Evolutionary conservation across 2,888 invertebrate genomes (phyloP).

Genomic region (Brachyopa scutellaris): DNA sequence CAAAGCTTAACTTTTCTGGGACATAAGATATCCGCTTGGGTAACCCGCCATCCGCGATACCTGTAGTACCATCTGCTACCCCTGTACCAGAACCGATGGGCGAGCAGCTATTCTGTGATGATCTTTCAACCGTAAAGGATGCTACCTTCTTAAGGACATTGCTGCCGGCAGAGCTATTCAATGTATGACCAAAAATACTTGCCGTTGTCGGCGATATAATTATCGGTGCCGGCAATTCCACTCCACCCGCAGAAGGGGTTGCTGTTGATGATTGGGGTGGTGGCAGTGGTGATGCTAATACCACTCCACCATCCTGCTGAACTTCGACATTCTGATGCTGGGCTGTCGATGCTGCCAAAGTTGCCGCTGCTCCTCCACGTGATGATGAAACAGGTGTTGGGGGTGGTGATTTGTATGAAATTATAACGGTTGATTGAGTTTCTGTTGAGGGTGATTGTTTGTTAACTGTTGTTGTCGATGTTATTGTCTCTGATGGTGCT

Average conservation of each 20-base stretch:
- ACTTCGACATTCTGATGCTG: slow-evolving; percentile 56
- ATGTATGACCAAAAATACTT: slow-evolving; percentile 74
- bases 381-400: slow-evolving; percentile 78
- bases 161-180: slow-evolving; percentile 82
- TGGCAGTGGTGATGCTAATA: no score
- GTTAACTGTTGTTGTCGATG: slow-evolving; percentile 71
- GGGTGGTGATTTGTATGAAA: slow-evolving; percentile 81
- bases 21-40: slow-evolving; percentile 89
- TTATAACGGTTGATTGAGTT: slow-evolving; percentile 82
- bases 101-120: slow-evolving; percentile 74
- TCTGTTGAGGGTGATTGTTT: slow-evolving; percentile 77
- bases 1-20: slow-evolving; percentile 93
- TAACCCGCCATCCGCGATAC: slow-evolving; percentile 65
- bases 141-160: slow-evolving; percentile 93
- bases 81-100: slow-evolving; percentile 59
- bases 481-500: slow-evolving; percentile 75
- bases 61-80: slow-evolving; percentile 29
- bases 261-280: slow-evolving; percentile 30
- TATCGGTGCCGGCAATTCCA: slow-evolving; percentile 58
- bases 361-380: slow-evolving; percentile 58
- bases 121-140: slow-evolving; percentile 90
- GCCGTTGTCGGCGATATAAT: slow-evolving; percentile 66
- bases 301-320: slow-evolving; percentile 34
- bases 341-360: slow-evolving; percentile 41
- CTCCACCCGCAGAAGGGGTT: slow-evolving; percentile 23